Evolutionary conservation across 2,113 vertebrate species (phyloP).

Genomic region (Hippopotamus amphibius): DNA sequence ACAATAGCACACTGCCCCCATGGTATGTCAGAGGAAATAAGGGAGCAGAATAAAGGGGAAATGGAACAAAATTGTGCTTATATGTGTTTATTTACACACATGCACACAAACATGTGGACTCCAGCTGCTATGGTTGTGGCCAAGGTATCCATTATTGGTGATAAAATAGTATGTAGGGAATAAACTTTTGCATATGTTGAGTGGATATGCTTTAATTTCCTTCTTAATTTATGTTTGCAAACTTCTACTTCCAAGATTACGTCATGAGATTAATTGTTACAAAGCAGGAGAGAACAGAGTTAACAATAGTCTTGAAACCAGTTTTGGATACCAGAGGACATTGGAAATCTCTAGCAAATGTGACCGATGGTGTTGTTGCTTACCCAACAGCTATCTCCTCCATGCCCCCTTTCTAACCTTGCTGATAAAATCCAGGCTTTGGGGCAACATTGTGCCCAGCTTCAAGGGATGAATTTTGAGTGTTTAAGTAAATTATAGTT

Average conservation of each 20-base stretch:
- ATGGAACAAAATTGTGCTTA: background rate
- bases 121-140: conserved; percentile 4
- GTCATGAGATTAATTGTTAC: background rate
- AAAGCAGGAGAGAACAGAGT: background rate
- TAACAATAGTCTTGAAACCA: conserved; percentile 3
- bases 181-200: conserved; percentile 25
- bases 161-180: background rate
- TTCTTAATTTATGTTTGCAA: conserved; percentile 8
- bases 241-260: conserved; percentile 13
- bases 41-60: background rate
- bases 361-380: background rate
- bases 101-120: background rate
- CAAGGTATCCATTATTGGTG: background rate
- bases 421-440: background rate
- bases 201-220: conserved; percentile 6
- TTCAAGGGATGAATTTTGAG: background rate
- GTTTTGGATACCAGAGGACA: background rate
- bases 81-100: background rate
- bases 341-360: background rate
- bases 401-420: background rate
- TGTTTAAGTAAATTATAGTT: conserved; percentile 32
- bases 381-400: background rate
- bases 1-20: background rate
- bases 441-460: background rate
- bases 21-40: background rate